These are phyloP conservation scores for Nasonia vitripennis DNA, from an alignment of 1,140 invertebrate species.

Conservation along the genomic window DNA sequence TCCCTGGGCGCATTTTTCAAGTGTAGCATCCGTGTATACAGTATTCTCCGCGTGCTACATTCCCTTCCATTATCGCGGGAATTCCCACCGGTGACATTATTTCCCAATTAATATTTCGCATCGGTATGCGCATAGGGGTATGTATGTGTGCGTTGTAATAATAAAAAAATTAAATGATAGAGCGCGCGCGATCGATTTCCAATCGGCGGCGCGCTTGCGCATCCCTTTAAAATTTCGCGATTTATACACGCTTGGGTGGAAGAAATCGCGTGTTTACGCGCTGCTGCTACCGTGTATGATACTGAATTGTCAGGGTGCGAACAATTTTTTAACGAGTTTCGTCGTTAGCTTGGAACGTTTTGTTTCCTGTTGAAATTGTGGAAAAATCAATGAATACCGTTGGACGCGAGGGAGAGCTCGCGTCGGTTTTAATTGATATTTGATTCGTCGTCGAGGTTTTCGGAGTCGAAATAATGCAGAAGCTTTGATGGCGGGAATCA, in stretches of 20 bases:
- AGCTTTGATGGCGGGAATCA: not conserved
- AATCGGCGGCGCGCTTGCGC: not conserved
- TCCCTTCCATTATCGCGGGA: constrained; percentile 59
- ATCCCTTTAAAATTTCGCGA: not conserved
- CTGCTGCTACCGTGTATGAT: not conserved
- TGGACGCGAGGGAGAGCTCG: too few species aligned
- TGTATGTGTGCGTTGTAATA: not conserved
- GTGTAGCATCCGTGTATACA: not conserved
- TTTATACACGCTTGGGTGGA: not conserved
- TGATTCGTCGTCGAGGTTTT: not conserved
- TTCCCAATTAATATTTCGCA: constrained; percentile 64
- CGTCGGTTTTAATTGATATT: too few species aligned
- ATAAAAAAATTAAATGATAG: constrained; percentile 21
- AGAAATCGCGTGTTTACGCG: not conserved
- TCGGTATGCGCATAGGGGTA: not conserved
- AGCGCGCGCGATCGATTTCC: constrained; percentile 18
- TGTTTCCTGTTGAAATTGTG: not conserved
- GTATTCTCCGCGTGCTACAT: not conserved
- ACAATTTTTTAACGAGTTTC: constrained; percentile 6
- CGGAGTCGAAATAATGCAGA: not conserved
- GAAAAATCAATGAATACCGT: too few species aligned
- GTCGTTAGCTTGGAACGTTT: not conserved
- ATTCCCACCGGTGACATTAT: constrained; percentile 62
- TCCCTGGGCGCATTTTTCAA: constrained; percentile 53
- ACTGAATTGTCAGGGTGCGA: not conserved